Evolutionary conservation across 2,797 vertebrate genomes (phyloP).

Genomic region (Simalia tracyae): DNA sequence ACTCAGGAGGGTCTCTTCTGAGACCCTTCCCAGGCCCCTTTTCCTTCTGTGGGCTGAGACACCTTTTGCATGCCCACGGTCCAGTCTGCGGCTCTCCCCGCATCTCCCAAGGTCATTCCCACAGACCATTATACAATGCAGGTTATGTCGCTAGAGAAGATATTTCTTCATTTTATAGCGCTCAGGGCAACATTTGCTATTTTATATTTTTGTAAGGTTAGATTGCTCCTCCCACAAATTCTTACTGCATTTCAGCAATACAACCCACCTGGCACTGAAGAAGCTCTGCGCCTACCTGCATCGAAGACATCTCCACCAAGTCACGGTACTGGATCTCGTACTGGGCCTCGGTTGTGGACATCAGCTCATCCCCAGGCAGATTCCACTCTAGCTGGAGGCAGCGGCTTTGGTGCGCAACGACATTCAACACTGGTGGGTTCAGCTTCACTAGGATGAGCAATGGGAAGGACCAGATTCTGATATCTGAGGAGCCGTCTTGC

Average conservation of each 20-base stretch:
- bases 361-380: not conserved
- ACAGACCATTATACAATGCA: too few relatives aligned
- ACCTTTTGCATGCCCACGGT: too few relatives aligned
- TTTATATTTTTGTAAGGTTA: too few relatives aligned
- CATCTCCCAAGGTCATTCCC: not conserved
- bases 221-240: too few relatives aligned
- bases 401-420: not conserved
- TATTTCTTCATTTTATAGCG: too few relatives aligned
- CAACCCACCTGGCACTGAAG: not conserved
- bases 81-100: not conserved
- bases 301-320: not conserved
- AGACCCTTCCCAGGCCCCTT: too few relatives aligned
- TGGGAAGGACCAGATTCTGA: not conserved
- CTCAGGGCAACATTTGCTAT: too few relatives aligned
- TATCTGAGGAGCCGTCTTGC: too few relatives aligned
- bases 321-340: constrained; percentile 27
- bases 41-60: too few relatives aligned
- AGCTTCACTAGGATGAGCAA: constrained; percentile 36
- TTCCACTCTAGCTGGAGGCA: constrained; percentile 35
- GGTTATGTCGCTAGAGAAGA: too few relatives aligned
- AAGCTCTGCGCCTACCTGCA: not conserved
- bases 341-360: not conserved
- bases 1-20: too few relatives aligned
- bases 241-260: not conserved
- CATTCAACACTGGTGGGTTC: not conserved